Base-by-base conservation (phyloP, 1,140 invertebrate genomes). In the Drosophila sechellia region DNA sequence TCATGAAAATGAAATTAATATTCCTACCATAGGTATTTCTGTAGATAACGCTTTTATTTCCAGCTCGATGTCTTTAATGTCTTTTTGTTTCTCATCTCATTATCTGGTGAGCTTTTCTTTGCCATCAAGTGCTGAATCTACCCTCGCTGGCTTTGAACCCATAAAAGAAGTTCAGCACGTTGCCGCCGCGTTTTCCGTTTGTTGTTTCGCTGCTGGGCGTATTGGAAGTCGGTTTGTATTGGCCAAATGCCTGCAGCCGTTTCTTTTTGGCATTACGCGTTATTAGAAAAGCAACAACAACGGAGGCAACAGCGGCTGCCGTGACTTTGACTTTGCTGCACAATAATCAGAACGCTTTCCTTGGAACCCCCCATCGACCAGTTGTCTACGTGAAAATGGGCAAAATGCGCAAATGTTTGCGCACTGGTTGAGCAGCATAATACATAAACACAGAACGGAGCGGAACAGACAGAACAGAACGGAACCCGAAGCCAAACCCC, bases 371-470 rank as follows among this genome's bases (percentile, higher is more conserved):
- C 13, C 22, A 3, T 31, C 22, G 1, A n/a, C 54, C 35, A 22
- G 43, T 4, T 15, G 54, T 48, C 74, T 69, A 69, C 66, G 52
- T 70, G 83, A 71, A 87, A 76, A 87, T 81, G 80, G 83, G 74
- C 75, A 72, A 81, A 86, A 87, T 77, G 78, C 83, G 81, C 81
- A 87, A 79, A 75, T 79, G 55, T 75, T 79, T 65, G 52, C 55
- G 39, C 66, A 70, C 40, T 74, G 71, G 71, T 76, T 58, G 63
- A 77, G 56, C 63, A 70, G 56, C 71, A 65, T 75, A 76, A 75
- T 74, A 45, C 50, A 59, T 37, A 60, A 56, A 60, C 48, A 56
- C 40, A 54, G 22, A 48, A 48, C 53, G 25, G 25, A 27, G 5
- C 25, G 25, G 25, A 31, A 3, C 31, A 31, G 27, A 31, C 31